A percentile compares a stretch with the other conserved stretches of the same genome.
phyloP scores from a whole-genome alignment of 2,888 invertebrate genomes.

The Metalampra italica region DNA sequence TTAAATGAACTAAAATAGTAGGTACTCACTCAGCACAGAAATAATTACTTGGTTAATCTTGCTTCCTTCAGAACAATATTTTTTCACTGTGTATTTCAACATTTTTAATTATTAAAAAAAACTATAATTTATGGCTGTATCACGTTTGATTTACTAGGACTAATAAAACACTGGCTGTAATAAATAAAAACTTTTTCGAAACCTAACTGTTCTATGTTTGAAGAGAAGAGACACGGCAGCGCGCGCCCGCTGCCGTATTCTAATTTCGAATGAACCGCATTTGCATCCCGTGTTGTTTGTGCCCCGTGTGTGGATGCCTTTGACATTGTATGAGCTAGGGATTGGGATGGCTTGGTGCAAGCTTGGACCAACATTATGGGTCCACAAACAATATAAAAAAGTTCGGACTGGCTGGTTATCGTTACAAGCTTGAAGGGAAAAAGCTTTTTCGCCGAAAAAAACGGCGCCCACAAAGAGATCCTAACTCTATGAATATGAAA shows the following conservation, averaged over 20 bases:
- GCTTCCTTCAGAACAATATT: slow-evolving; percentile 67
- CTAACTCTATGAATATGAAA: too few relatives aligned
- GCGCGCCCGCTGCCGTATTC: slow-evolving; percentile 21
- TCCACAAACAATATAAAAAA: too few relatives aligned
- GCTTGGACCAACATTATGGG: too few relatives aligned
- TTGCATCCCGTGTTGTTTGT: not conserved
- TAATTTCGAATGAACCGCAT: not conserved
- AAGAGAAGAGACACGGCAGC: slow-evolving; percentile 19
- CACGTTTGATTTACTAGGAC: not conserved
- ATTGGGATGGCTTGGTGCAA: too few relatives aligned
- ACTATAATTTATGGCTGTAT: slow-evolving; percentile 1
- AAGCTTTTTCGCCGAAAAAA: too few relatives aligned
- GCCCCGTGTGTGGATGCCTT: too few relatives aligned
- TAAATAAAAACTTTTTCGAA: not conserved
- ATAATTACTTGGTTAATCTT: slow-evolving; percentile 61
- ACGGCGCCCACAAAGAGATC: too few relatives aligned
- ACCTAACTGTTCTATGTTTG: slow-evolving; percentile 12
- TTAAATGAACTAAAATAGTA: not conserved
- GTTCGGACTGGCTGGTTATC: too few relatives aligned
- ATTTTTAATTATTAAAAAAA: too few relatives aligned
- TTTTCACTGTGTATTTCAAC: slow-evolving; percentile 68
- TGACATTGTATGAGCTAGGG: too few relatives aligned
- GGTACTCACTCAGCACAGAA: slow-evolving; percentile 60
- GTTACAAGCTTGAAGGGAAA: too few relatives aligned
- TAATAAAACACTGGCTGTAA: not conserved